Base-by-base conservation (phyloP, 2,113 vertebrate genomes). In the Cottus gobio region DNA sequence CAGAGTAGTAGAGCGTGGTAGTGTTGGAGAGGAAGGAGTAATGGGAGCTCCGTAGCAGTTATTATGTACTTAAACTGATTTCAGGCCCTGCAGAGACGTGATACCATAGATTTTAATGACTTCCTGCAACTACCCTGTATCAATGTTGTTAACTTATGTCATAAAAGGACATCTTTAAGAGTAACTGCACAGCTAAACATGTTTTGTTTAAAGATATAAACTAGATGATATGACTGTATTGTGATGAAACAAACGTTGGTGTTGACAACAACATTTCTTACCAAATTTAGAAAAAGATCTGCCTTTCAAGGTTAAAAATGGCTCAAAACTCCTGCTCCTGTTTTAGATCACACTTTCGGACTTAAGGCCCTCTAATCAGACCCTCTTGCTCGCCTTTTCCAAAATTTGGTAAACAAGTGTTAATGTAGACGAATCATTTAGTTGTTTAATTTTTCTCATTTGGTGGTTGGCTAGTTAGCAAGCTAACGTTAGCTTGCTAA, bases 1-100 rank as follows among this genome's bases (percentile, higher is more conserved):
- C 65, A 65, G 64, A 60, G 52, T 7, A 18, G 74, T n/a, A 42
- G 7, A 54, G 30, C 61, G 52, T 16, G 56, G 28, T 9, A 46
- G 5, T 74, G 31, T 34, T 77, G 42, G 70, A 63, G 37, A 79
- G 37, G 36, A 74, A 75, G 60, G 7, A 62, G 44, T 54, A 52
- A 62, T 65, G 16, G 30, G 58, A 80, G n/a, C 24, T 64, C 9
- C 44, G 42, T 7, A 26, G 34, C 31, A 42, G 57, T 68, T 68
- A 34, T 66, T 42, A 52, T 42, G 22, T 28, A 30, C 28, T 61
- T 42, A 2, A 48, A 75, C 7, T 26, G 39, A 54, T 67, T 67
- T 79, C 61, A 75, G 20, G 63, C 22, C 24, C 34, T 52, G 61
- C 62, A 80, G 57, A 71, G 50, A 57, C 42, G 39, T 56, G 22